phyloP scores from a whole-genome alignment of 2,797 vertebrate genomes.

The Pitangus sulphuratus region DNA sequence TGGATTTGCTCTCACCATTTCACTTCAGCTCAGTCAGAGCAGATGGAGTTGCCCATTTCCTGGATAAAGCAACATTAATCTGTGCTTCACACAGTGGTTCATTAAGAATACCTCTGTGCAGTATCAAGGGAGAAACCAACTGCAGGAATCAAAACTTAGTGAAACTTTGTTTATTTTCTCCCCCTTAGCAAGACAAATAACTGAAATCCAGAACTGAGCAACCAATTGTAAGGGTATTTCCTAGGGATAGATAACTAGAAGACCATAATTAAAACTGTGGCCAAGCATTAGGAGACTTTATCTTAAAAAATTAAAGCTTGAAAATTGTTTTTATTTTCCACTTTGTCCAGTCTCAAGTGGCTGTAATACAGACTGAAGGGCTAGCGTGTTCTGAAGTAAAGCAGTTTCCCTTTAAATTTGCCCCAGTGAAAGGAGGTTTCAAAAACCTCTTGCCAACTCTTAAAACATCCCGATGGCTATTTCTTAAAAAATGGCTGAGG shows the following conservation, averaged over 20 bases:
- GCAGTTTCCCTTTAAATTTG: not conserved
- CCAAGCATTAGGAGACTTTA: not conserved
- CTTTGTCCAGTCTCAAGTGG: not conserved
- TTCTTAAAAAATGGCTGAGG: constrained; percentile 5
- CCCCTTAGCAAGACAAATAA: not conserved
- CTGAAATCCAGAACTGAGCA: not conserved
- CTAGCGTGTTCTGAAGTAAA: not conserved
- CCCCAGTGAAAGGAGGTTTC: not conserved
- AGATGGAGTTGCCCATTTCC: not conserved
- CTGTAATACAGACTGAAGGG: not conserved
- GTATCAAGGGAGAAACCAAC: not conserved
- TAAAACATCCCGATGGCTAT: not conserved
- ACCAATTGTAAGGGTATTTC: not conserved
- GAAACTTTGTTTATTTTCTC: not conserved
- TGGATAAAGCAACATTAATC: not conserved
- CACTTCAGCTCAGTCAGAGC: not conserved
- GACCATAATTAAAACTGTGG: not conserved
- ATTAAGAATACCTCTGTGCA: not conserved
- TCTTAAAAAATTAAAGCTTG: not conserved
- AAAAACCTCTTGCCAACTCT: not conserved
- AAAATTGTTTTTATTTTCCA: not conserved
- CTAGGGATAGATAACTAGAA: not conserved
- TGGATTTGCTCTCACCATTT: not conserved
- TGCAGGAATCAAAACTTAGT: not conserved
- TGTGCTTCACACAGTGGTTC: not conserved